Conservation (phyloP, 2,113 vertebrate species). For the Microcebus ravelobensis region DNA sequence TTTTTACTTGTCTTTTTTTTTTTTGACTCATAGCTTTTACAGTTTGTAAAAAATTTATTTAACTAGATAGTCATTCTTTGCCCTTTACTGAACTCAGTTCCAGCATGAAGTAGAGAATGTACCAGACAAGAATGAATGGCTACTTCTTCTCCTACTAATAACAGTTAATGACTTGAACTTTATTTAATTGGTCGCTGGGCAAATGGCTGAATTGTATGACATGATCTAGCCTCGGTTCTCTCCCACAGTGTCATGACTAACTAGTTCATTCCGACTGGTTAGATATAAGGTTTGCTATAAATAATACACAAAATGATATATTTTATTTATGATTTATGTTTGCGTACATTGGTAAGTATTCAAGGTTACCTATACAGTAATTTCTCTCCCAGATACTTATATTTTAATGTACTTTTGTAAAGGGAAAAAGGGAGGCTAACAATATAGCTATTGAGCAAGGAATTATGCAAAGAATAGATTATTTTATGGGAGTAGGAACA, state of each 20-base stretch:
- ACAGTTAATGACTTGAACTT: constrained; percentile 4
- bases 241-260: not conserved
- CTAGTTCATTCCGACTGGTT: not conserved
- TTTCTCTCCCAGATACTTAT: not conserved
- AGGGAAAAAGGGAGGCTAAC: not conserved
- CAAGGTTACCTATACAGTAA: not conserved
- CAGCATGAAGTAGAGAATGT: constrained; percentile 1
- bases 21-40: not conserved
- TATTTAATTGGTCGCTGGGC: not conserved
- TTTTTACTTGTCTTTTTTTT: not conserved
- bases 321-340: not conserved
- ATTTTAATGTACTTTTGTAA: constrained; percentile 14
- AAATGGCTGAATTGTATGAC: not conserved
- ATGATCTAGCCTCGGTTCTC: not conserved
- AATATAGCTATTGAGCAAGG: not conserved
- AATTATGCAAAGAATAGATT: not conserved
- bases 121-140: not conserved
- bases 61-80: not conserved
- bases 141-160: not conserved
- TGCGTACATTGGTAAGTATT: not conserved
- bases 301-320: not conserved
- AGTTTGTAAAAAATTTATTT: constrained; percentile 36
- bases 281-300: not conserved
- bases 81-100: not conserved
- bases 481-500: not conserved